Percentiles rank a stretch among this genome's conserved stretches.
Conservation (phyloP, 2,797 vertebrate genomes). For the Alauda arvensis region DNA sequence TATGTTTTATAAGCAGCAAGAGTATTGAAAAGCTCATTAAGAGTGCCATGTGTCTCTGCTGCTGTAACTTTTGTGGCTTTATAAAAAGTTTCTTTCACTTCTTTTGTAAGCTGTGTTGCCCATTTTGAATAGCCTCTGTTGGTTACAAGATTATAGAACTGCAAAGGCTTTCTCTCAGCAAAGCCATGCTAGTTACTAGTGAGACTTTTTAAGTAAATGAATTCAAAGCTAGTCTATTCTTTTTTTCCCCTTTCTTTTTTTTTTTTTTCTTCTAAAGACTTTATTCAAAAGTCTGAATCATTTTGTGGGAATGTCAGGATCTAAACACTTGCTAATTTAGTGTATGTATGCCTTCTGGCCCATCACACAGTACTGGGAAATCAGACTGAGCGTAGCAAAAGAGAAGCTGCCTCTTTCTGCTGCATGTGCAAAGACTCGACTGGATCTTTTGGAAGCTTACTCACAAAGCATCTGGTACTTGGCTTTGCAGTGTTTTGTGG, state of each 20-base stretch:
- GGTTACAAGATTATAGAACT: constrained; percentile 2
- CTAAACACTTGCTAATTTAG: constrained; percentile 24
- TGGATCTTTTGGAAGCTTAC: not conserved
- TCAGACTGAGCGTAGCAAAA: not conserved
- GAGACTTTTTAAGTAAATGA: not conserved
- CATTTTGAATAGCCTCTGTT: constrained; percentile 43
- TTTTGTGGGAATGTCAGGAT: constrained; percentile 27
- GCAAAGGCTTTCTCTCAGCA: not conserved
- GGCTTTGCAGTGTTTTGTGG: not conserved
- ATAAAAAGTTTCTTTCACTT: constrained; percentile 48
- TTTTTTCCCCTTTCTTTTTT: not conserved
- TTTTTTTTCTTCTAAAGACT: not conserved
- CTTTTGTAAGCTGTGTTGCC: constrained; percentile 21
- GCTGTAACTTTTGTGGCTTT: constrained; percentile 30
- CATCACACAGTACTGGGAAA: not conserved
- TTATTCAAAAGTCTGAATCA: constrained; percentile 10
- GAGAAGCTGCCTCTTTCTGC: not conserved
- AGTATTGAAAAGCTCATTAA: constrained; percentile 47
- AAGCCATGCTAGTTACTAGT: not conserved
- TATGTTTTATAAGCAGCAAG: constrained; percentile 36
- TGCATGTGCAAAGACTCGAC: not conserved
- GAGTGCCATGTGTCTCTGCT: constrained; percentile 34
- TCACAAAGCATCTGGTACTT: not conserved
- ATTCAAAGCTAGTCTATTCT: not conserved
- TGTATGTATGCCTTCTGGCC: not conserved